phyloP scores from a whole-genome alignment of 2,797 vertebrate genomes.

The Tamandua tetradactyla region DNA sequence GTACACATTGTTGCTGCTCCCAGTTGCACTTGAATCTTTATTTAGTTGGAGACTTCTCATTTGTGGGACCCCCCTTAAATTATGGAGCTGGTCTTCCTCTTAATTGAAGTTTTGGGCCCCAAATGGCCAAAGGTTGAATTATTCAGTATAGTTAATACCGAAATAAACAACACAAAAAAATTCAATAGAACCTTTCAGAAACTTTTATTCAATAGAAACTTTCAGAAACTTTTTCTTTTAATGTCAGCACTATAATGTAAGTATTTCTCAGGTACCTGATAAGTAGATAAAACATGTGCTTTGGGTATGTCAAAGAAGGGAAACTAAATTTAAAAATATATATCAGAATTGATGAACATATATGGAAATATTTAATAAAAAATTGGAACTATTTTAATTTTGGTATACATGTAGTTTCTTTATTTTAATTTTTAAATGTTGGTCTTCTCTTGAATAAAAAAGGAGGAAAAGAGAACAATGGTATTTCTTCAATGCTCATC shows the following conservation, averaged over 20 bases:
- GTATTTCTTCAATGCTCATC: background rate
- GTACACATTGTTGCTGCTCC: background rate
- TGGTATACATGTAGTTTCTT: background rate
- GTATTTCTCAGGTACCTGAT: background rate
- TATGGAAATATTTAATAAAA: background rate
- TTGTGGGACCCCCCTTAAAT: background rate
- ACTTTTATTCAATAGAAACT: background rate
- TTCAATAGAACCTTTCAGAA: background rate
- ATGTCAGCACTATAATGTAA: background rate
- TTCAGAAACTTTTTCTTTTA: background rate
- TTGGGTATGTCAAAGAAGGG: background rate
- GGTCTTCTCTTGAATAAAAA: background rate
- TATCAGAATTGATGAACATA: background rate
- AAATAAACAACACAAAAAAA: background rate
- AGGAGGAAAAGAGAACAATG: background rate
- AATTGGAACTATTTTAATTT: constrained; percentile 1
- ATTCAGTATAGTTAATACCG: background rate
- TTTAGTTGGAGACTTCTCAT: background rate
- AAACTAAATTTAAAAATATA: background rate
- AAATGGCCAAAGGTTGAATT: background rate
- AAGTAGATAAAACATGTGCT: background rate
- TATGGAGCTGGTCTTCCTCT: background rate
- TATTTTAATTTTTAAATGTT: background rate
- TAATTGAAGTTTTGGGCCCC: background rate
- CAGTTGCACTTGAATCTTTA: background rate